Conservation (phyloP, 2,113 vertebrate genomes). For the Nyctereutes procyonoides region DNA sequence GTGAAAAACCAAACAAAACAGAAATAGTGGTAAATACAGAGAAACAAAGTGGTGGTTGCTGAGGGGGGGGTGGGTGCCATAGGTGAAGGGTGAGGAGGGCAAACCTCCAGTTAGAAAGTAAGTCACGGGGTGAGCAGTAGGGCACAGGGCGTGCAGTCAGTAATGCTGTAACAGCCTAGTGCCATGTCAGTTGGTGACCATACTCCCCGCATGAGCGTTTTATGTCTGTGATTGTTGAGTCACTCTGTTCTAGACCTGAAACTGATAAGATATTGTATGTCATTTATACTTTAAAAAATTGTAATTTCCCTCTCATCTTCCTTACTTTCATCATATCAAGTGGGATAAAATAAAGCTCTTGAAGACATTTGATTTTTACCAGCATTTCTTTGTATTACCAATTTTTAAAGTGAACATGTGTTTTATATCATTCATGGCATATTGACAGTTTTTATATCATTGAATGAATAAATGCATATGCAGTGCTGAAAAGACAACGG, state of each 20-base stretch:
- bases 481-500: neutral
- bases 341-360: rapidly evolving
- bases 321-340: neutral
- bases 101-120: neutral
- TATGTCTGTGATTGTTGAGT: rapidly evolving
- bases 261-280: rapidly evolving
- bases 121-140: rapidly evolving
- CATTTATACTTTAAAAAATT: rapidly evolving
- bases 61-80: neutral
- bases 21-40: neutral
- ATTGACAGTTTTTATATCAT: neutral
- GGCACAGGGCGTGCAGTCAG: neutral
- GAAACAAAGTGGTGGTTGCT: neutral
- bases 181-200: neutral
- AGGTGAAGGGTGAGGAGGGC: neutral
- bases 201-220: rapidly evolving
- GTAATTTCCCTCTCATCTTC: neutral
- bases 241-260: neutral
- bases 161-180: rapidly evolving
- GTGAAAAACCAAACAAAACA: neutral
- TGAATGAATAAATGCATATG: rapidly evolving
- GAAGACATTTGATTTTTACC: neutral
- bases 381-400: neutral
- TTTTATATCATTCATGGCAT: neutral
- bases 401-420: neutral